Conservation (phyloP, 2,113 vertebrate species). For the Pavo muticus region DNA sequence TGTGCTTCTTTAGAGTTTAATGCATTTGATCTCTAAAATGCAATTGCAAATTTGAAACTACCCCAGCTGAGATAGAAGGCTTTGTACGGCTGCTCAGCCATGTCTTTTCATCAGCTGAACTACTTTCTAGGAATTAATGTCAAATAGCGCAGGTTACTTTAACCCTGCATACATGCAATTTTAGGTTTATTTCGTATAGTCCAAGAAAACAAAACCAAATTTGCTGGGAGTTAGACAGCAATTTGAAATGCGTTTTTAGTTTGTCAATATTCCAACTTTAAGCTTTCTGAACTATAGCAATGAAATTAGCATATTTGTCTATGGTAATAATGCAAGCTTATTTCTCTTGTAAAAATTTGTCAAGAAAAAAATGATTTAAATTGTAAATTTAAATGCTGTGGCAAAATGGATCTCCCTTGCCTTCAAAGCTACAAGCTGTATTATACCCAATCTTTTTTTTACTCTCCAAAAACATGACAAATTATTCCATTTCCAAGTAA, state of each 20-base stretch:
- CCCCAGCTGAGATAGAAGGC: not conserved
- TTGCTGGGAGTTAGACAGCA: not conserved
- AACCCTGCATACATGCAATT: not conserved
- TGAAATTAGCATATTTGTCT: not conserved
- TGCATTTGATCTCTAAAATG: conserved; percentile 60
- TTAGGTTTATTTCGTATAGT: not conserved
- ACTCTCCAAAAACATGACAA: not conserved
- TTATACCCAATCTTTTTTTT: not conserved
- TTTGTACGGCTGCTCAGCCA: not conserved
- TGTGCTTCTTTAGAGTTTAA: not conserved
- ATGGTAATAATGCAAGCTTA: not conserved
- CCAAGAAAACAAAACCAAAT: conserved; percentile 2
- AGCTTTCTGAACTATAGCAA: not conserved
- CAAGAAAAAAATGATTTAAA: not conserved
- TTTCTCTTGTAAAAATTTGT: not conserved
- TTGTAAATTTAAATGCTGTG: not conserved
- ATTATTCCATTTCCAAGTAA: not conserved
- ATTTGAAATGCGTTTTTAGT: conserved; percentile 8
- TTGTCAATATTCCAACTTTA: not conserved
- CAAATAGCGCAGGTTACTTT: not conserved
- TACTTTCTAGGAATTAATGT: not conserved
- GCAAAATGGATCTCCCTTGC: not conserved
- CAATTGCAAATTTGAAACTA: conserved; percentile 7
- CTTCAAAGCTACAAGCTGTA: not conserved
- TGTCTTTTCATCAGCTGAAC: not conserved